phyloP scores from a whole-genome alignment of 53 echinoderm and acorn worm species.

The Pentamera pediparva region DNA sequence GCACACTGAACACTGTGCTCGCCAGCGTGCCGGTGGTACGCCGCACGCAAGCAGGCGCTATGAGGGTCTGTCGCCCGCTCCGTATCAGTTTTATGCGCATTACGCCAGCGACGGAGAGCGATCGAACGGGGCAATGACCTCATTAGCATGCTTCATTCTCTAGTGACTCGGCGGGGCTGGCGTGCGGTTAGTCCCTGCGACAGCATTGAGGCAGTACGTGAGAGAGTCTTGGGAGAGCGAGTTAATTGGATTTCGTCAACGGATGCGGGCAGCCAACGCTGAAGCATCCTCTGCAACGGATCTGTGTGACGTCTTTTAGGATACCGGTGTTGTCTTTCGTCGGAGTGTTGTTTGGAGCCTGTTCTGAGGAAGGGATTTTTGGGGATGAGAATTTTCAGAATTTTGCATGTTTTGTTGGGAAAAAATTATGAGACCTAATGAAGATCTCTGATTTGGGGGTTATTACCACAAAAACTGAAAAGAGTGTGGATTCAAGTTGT shows the following conservation, averaged over 20 bases:
- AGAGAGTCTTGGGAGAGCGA: background rate
- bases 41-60: background rate
- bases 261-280: too few species aligned
- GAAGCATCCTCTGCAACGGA: too few species aligned
- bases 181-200: background rate
- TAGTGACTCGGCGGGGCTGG: background rate
- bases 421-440: too few species aligned
- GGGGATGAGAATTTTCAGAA: background rate
- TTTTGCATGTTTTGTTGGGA: background rate
- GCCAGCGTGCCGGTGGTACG: too few species aligned
- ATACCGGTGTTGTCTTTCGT: too few species aligned
- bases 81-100: constrained; percentile 27
- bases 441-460: too few species aligned
- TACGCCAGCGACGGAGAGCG: background rate
- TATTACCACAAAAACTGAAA: too few species aligned
- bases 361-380: background rate
- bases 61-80: background rate
- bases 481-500: too few species aligned
- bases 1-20: too few species aligned
- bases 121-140: constrained; percentile 30
- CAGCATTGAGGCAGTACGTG: too few species aligned
- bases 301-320: too few species aligned
- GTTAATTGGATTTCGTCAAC: constrained; percentile 5
- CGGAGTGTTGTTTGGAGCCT: background rate
- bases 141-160: constrained; percentile 14